Base-by-base conservation (phyloP, 2,113 vertebrate species). In the Puffinus mauretanicus region DNA sequence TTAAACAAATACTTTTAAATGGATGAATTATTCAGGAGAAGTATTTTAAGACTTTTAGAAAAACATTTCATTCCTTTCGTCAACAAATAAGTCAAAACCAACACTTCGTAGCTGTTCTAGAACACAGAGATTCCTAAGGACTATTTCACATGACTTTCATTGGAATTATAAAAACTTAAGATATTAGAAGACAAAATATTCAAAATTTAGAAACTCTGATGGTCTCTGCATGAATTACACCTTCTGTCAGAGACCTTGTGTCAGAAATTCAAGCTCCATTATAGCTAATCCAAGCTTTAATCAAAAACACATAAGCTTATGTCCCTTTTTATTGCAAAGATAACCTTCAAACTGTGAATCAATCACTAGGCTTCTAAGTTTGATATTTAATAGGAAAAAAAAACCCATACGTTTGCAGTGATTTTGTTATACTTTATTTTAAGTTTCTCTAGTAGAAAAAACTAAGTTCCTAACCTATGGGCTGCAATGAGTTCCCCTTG, bases 391-490 rank as follows among this genome's bases (percentile, higher is more conserved):
- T 32, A 82, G 51, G 36, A 30, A 12, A 25, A 19, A 83, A 32
- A 67, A 26, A 1, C 0, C 4, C 61, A 78, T 21, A 30, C 0
- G 3, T 52, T 30, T 60, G 32, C 49, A 3, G 5, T 64, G 16
- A n/a, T 57, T 84, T 60, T 73, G 13, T 51, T 69, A 7, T 13
- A 47, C 36, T 88, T 47, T 13, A 47, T 34, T 88, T 46, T 22
- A 47, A 52, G 16, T 52, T 78, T 64, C 44, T 61, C 36, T 26
- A 84, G 24, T 1, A 87, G 15, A 77, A 84, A 83, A 86, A 42
- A 22, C 4, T 36, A 77, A 22, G 19, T 70, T 88, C 34, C 42
- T 70, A 82, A 84, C 20, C 40, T 42, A 60, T 1, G 3, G 16
- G 11, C 9, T 47, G 16, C 55, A 78, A 32, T 10, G 11, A 75